Conservation (phyloP, 2,888 invertebrate species). For the Phragmatobia fuliginosa region DNA sequence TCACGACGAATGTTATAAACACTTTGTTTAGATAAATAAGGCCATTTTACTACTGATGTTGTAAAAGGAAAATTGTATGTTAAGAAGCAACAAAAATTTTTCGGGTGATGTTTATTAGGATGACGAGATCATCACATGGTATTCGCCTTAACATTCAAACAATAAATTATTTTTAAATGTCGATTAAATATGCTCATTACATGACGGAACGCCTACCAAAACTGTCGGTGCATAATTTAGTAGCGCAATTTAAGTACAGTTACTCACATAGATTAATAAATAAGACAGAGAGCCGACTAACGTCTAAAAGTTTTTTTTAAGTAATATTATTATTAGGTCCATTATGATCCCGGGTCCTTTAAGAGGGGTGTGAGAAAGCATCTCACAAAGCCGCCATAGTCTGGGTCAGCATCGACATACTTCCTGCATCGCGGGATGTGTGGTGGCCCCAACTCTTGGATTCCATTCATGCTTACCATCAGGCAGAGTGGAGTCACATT, state of each 20-base stretch:
- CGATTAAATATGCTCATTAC: slow-evolving; percentile 78
- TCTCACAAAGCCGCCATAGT: no score
- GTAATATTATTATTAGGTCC: no score
- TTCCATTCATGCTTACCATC: no score
- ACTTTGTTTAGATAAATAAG: no score
- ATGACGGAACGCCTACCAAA: slow-evolving; percentile 75
- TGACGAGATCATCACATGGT: slow-evolving; percentile 34
- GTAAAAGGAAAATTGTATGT: background rate
- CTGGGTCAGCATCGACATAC: no score
- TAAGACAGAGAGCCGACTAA: slow-evolving; percentile 28
- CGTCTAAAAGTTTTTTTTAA: background rate
- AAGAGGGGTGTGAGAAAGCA: no score
- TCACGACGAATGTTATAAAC: no score
- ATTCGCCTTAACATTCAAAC: slow-evolving; percentile 56
- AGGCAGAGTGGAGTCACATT: no score
- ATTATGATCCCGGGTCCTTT: no score
- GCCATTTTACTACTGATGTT: no score
- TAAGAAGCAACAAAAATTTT: background rate
- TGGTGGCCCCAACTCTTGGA: no score
- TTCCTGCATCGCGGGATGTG: no score
- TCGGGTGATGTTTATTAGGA: background rate
- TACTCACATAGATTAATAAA: slow-evolving; percentile 57
- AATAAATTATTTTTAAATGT: slow-evolving; percentile 73
- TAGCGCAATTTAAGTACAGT: slow-evolving; percentile 72
- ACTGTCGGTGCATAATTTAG: slow-evolving; percentile 80